A percentile compares a stretch with the other conserved stretches of the same genome.
These are phyloP conservation scores for Augochlorella aurata DNA, from an alignment of 2,888 invertebrate species.

Conservation along the genomic window DNA sequence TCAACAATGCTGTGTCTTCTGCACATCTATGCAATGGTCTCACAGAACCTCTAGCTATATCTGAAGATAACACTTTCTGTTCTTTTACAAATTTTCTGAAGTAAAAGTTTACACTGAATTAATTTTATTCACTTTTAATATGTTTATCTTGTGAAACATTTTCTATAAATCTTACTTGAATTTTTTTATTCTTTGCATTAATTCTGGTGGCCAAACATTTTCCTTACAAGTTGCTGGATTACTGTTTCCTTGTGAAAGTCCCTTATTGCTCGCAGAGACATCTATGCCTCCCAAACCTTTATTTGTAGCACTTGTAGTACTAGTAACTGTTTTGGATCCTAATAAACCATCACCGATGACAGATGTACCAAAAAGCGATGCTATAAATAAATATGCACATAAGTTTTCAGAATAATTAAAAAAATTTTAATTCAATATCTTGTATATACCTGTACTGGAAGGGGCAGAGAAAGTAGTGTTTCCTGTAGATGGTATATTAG, in stretches of 20 bases:
- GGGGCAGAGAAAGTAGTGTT: slow-evolving; percentile 70
- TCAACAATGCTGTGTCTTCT: slow-evolving; percentile 85
- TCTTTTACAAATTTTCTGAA: slow-evolving; percentile 89
- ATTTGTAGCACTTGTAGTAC: slow-evolving; percentile 80
- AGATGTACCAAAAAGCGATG: slow-evolving; percentile 72
- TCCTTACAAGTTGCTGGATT: slow-evolving; percentile 85
- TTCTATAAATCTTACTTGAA: slow-evolving; percentile 85
- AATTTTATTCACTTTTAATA: slow-evolving; percentile 8
- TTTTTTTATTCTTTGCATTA: slow-evolving; percentile 89
- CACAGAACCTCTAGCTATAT: slow-evolving; percentile 88
- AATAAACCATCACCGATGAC: slow-evolving; percentile 69
- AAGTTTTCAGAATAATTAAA: neutral
- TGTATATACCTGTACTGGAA: slow-evolving; percentile 62
- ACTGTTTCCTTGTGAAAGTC: slow-evolving; percentile 80
- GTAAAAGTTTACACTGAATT: slow-evolving; percentile 22
- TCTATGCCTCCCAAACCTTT: slow-evolving; percentile 89
- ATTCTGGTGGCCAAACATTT: slow-evolving; percentile 89
- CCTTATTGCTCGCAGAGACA: slow-evolving; percentile 81
- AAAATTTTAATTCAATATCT: neutral
- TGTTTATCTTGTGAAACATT: neutral
- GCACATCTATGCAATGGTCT: slow-evolving; percentile 86
- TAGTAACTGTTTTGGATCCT: slow-evolving; percentile 71
- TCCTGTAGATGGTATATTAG: slow-evolving; percentile 70
- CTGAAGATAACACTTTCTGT: slow-evolving; percentile 91
- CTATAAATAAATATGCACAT: slow-evolving; percentile 54